Evolutionary conservation across 2,888 invertebrate species (phyloP), one percentile per base, ranked within the genome.

Genomic region (Drosophila putrida): DNA sequence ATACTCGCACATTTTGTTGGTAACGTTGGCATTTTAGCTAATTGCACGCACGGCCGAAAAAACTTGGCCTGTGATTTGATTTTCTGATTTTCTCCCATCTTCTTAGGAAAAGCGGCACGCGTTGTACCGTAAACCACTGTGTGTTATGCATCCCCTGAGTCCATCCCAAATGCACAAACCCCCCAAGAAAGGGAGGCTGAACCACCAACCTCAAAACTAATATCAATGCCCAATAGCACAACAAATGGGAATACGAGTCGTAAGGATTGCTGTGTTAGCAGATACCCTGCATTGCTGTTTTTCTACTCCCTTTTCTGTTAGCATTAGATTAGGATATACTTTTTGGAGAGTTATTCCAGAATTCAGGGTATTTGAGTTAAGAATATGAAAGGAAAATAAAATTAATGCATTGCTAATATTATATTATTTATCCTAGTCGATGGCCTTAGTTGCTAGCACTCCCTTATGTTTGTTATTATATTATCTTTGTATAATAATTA

Each of bases 141-240:
- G 67, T 55, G 68, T 88, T 83, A 83, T 88, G 87, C 89, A 69
- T 83, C 83, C 83, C 83, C 66, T 39, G 83, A 71, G 83, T 50
- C 20, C 46, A 46, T 43, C 15, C 41, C 51, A 49, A 65, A 67
- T 41, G 31, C 61, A 49, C 38, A 35, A 53, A 31, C n/a, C 33
- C 28, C 35, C 28, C n/a, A n/a, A 5, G 49, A 31, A 36, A 38
- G 25, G 15, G 33, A 50, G 9, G 15, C n/a, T 36, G 31, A 39
- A 4, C 15, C 46, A 49, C 58, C 49, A 69, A 50, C 44, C 61
- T 49, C 36, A 38, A 41, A 63, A 57, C 63, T 49, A 68, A 78
- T 75, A 57, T 49, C 50, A 44, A 27, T 47, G 41, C 35, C 47
- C 47, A 58, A 63, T 55, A 13, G 31, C 15, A 35, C 28, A 35